Conservation (phyloP, 2,888 invertebrate genomes). For the Amiota minor region DNA sequence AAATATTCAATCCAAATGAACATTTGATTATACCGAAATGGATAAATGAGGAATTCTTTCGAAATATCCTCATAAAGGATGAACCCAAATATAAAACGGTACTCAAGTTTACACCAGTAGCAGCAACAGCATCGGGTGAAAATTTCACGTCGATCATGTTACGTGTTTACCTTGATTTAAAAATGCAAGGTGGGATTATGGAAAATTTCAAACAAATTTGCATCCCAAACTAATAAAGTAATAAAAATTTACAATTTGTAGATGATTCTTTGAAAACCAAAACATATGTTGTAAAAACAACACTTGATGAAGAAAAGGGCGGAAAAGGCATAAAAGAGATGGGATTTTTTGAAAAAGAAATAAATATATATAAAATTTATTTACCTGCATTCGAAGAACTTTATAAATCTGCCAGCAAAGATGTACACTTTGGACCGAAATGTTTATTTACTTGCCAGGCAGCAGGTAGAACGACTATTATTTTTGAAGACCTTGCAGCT, state of each 20-base stretch:
- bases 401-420: conserved; percentile 56
- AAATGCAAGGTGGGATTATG: conserved; percentile 46
- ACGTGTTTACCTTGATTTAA: conserved; percentile 49
- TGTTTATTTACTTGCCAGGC: conserved; percentile 55
- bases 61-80: conserved; percentile 44
- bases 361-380: conserved; percentile 61
- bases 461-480: conserved; percentile 54
- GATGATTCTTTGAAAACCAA: conserved; percentile 47
- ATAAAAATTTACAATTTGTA: too few species aligned
- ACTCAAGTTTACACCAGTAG: conserved; percentile 42
- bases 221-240: too few species aligned
- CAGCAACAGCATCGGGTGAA: conserved; percentile 55
- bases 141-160: conserved; percentile 58
- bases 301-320: conserved; percentile 56
- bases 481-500: conserved; percentile 62
- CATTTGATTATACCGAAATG: conserved; percentile 47
- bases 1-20: conserved; percentile 45
- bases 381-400: conserved; percentile 66
- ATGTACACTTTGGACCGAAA: conserved; percentile 62
- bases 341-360: conserved; percentile 66
- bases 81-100: conserved; percentile 40
- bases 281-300: conserved; percentile 64
- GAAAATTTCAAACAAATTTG: too few species aligned
- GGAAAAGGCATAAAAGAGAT: conserved; percentile 48
- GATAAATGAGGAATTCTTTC: conserved; percentile 51